These are phyloP conservation scores for Coelopa pilipes DNA, from an alignment of 2,888 invertebrate species.

Conservation along the genomic window DNA sequence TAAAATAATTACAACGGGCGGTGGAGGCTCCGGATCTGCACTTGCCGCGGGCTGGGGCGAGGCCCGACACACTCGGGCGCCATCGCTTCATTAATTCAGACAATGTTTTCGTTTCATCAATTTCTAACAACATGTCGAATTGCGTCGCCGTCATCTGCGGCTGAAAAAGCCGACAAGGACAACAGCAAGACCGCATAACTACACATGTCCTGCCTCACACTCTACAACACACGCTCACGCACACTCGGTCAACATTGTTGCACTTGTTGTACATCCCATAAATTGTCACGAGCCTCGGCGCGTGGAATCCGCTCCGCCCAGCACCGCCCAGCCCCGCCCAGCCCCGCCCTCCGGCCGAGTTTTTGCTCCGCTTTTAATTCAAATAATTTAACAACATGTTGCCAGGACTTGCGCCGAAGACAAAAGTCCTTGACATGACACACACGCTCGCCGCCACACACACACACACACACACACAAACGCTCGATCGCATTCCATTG, in stretches of 20 bases:
- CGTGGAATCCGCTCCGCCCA: too few relatives aligned
- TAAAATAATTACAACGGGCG: slow-evolving; percentile 9
- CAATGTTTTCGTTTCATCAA: slow-evolving; percentile 28
- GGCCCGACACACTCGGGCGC: neutral
- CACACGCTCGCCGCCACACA: neutral
- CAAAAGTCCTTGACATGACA: too few relatives aligned
- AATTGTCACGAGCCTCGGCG: neutral
- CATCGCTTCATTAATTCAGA: neutral
- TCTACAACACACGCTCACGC: neutral
- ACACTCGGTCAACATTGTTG: neutral
- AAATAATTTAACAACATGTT: slow-evolving; percentile 2
- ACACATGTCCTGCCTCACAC: neutral
- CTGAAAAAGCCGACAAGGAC: too few relatives aligned
- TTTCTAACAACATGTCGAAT: neutral
- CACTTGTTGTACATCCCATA: slow-evolving; percentile 1
- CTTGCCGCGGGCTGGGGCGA: too few relatives aligned
- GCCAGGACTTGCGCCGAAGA: neutral
- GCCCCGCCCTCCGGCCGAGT: too few relatives aligned
- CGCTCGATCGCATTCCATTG: too few relatives aligned
- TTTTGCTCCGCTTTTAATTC: slow-evolving; percentile 1
- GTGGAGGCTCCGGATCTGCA: too few relatives aligned
- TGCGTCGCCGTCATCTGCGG: neutral
- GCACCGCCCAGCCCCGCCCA: too few relatives aligned
- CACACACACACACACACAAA: neutral
- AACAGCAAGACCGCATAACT: neutral